Base-by-base conservation (phyloP, 2,113 vertebrate species). In the Stegastes partitus region DNA sequence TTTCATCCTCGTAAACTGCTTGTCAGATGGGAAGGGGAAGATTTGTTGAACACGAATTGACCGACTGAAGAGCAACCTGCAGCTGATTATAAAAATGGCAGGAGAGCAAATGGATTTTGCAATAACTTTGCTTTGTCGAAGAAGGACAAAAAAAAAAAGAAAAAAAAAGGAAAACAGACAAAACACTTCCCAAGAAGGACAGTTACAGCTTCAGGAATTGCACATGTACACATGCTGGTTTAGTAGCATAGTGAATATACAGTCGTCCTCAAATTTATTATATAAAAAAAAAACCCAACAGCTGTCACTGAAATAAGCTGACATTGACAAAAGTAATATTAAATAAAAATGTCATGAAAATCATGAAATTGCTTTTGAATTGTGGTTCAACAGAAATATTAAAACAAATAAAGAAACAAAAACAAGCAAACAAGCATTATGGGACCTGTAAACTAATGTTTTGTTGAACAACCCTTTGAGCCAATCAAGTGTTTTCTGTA, bases 1-100 rank as follows among this genome's bases (percentile, higher is more conserved):
- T 45, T 78, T 31, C 65, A 25, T 11, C 79, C 68, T 69, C 79
- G 81, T 73, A 78, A 87, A 72, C 57, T 70, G 68, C 55, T 77
- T 79, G 57, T 74, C 58, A 83, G 39, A 56, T 56, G 22, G 54
- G 78, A 75, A 77, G 44, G 18, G 61, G 54, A 72, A 47, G 51
- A 61, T 51, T 61, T 72, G 59, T 74, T n/a, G 4, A 74, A 56
- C 71, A 67, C 71, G 73, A 74, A 82, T 69, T 79, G 67, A 72
- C 61, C 71, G 61, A 55, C 45, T 87, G 39, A 45, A 26, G 50
- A 53, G 31, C 59, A 68, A 37, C 37, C 3, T 31, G 44, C 31
- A 69, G 58, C 51, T 79, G 50, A 81, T 75, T 69, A 28, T 16
- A 55, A 74, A 71, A 75, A 67, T 39, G 42, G 11, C 16, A 31